These are phyloP conservation scores for Dermochelys coriacea DNA, from an alignment of 2,797 vertebrate species.

Conservation along the genomic window DNA sequence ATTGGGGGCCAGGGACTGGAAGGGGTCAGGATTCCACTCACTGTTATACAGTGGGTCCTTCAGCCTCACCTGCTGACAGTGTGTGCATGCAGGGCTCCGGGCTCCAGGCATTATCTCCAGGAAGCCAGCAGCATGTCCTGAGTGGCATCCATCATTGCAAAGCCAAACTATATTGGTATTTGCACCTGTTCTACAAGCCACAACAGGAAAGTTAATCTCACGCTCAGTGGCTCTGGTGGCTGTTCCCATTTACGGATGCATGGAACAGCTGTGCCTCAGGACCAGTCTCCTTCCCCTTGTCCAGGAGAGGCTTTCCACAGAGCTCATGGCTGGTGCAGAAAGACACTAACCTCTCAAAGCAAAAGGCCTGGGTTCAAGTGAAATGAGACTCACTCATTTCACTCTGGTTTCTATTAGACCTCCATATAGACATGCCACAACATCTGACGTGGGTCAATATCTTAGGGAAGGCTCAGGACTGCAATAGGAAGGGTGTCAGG, in stretches of 20 bases:
- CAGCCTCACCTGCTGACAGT: background rate
- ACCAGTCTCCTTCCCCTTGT: background rate
- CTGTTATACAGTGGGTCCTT: too few relatives aligned
- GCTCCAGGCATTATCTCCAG: background rate
- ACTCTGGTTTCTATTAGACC: background rate
- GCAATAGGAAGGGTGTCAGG: background rate
- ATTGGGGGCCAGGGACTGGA: background rate
- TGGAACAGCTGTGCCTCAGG: background rate
- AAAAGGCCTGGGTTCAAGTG: background rate
- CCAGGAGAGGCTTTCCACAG: background rate
- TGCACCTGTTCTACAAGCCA: background rate
- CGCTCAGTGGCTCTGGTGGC: background rate
- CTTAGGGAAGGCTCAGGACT: background rate
- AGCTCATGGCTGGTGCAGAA: too few relatives aligned
- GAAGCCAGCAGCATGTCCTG: background rate
- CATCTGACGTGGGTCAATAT: background rate
- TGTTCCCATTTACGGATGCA: background rate
- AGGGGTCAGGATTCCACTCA: background rate
- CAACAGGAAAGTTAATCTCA: background rate
- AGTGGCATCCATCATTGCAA: too few relatives aligned
- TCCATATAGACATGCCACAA: background rate
- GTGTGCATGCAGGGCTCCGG: background rate
- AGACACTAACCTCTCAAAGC: background rate
- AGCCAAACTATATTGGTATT: background rate
- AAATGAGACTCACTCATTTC: background rate